Base-by-base conservation (phyloP, 2,888 invertebrate genomes). In the Hydraecia micacea region DNA sequence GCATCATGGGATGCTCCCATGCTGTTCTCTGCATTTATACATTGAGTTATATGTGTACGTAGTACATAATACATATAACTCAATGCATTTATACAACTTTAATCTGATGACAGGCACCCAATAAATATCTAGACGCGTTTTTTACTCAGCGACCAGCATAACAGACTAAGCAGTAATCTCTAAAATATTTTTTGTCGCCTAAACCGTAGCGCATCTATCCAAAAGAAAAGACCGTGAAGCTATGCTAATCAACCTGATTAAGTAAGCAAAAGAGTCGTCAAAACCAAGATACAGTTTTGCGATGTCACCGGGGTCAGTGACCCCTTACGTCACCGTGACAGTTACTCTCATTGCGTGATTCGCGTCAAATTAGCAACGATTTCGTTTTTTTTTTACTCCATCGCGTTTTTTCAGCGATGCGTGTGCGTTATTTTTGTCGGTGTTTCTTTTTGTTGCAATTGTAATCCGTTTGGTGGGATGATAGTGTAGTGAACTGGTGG, bases 301-400 rank as follows among this genome's bases (percentile, higher is more conserved):
- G 88, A 83, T 88, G 87, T 88, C 87, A 88, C 89, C 60, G 71
- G 42, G 86, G 77, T 82, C 76, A 82, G 1, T 81, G 84, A 79
- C 75, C 75, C 65, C 75, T 88, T 84, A 89, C 89, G 84, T 88
- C 87, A 89, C 55, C 1, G 28, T 49, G 71, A 87, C 87, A 87
- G 87, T 89, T 89, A 87, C 58, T 74, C 77, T 75, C 74, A 83
- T 87, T 88, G 87, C 87, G 84, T 89, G 87, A 84, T 83, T 81
- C 80, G 86, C 75, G 79, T 74, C 86, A 80, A 87, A 87, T 89
- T 87, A 85, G 82, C 75, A 75, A 80, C 70, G 80, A 87, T 87
- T 88, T 81, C 87, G 79, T 87, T 82, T 87, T 87, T 55, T 55
- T 70, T 85, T 85, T 49, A 36, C 63, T 68, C 67, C 46, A 69